Evolutionary conservation across 2,113 vertebrate species (phyloP), one percentile per base, ranked within the genome.

Genomic region (Pomatorhinus ruficollis): DNA sequence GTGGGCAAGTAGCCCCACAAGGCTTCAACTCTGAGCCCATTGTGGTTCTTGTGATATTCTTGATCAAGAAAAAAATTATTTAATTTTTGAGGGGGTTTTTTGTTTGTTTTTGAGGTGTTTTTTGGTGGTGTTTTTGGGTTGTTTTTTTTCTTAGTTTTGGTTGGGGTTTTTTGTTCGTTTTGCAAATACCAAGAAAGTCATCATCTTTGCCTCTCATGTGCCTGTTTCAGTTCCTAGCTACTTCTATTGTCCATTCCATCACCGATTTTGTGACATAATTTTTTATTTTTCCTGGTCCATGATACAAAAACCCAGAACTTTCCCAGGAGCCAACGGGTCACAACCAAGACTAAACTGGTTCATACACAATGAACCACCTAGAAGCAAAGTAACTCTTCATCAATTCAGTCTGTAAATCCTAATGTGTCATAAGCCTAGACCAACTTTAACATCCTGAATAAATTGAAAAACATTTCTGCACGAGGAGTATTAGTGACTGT

Each of bases 1-100:
- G 95, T 24, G 74, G 95, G 96, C 71, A 94, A 97, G 76, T 47
- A 96, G 90, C 80, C 72, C 83, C 60, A 96, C 17, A 76, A 56
- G 95, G 95, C 93, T 95, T 94, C 65, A 66, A n/a, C 61, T 84
- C 89, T 87, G 83, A 95, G 94, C 35, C 78, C 63, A 37, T 7
- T 45, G 45, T 45, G 45, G 45, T 45, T 45, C 20, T 45, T 45
- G 45, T 45, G 45, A 7, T 54, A 76, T 61, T 77, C 59, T n/a
- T 92, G 31, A 92, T 81, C 11, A 44, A 92, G n/a, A 87, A 86
- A 88, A 70, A 5, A 76, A 21, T 16, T 1, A 39, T 40, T 57
- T 57, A 21, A 25, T 49, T 70, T 53, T 8, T 23, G 23, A 28
- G 5, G 30, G 11, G 23, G 2, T 27, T 25, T 27, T 60, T 27